A percentile compares a stretch with the other conserved stretches of the same genome.
Evolutionary conservation across 2,888 invertebrate genomes (phyloP).

Genomic region (Monopis laevigella): DNA sequence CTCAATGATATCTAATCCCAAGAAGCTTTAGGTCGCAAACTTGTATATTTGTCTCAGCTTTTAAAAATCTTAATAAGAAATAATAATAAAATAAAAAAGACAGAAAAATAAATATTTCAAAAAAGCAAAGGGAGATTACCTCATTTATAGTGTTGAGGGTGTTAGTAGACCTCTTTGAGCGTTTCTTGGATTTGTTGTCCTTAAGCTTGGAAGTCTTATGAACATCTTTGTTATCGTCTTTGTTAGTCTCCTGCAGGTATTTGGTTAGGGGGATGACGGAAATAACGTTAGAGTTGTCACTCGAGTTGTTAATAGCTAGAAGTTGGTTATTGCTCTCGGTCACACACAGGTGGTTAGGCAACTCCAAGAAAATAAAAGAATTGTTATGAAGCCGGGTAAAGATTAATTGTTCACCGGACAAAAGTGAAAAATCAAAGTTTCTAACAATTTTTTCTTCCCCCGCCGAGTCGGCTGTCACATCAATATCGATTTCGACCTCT

Average conservation of each 20-base stretch:
- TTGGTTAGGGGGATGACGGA: conserved; percentile 2
- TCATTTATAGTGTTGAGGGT: conserved; percentile 23
- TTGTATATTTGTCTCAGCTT: too few species aligned
- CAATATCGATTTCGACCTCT: neutral
- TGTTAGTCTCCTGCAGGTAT: conserved; percentile 16
- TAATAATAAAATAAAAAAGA: too few species aligned
- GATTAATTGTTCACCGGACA: conserved; percentile 22
- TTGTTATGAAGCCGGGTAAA: conserved; percentile 37
- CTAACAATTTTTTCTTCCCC: neutral
- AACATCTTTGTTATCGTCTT: too few species aligned
- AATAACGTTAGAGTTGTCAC: neutral
- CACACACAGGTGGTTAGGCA: conserved; percentile 33
- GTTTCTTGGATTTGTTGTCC: conserved; percentile 21
- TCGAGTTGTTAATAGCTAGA: conserved; percentile 19
- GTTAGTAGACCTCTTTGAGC: conserved; percentile 25
- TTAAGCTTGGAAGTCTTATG: too few species aligned
- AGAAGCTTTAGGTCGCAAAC: too few species aligned
- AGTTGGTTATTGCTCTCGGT: conserved; percentile 7
- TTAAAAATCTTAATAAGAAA: too few species aligned
- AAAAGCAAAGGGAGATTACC: conserved; percentile 27
- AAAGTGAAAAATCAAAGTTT: neutral
- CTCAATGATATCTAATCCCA: too few species aligned
- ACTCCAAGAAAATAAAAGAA: conserved; percentile 43
- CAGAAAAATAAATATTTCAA: conserved; percentile 1
- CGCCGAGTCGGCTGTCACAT: neutral